Conservation (phyloP, 2,797 vertebrate species). For the Hemitrygon akajei region DNA sequence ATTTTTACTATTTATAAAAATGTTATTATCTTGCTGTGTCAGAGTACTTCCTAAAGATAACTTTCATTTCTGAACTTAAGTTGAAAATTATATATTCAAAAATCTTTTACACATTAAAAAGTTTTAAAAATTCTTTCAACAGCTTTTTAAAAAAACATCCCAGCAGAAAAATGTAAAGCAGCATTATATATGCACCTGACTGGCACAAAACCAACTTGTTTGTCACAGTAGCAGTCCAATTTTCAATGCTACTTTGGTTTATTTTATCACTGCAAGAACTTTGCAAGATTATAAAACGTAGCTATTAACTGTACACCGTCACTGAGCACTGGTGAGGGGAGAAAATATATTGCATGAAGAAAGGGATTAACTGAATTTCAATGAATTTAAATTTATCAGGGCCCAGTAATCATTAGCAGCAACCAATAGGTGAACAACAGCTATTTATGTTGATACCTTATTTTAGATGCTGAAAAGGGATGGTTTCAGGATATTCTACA, state of each 20-base stretch:
- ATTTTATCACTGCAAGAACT: background rate
- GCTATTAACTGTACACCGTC: background rate
- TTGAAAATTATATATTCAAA: background rate
- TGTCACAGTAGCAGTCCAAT: background rate
- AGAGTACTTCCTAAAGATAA: background rate
- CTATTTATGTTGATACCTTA: background rate
- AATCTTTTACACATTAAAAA: background rate
- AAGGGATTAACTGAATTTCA: background rate
- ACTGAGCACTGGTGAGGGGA: background rate
- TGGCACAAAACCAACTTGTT: background rate
- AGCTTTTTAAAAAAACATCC: background rate
- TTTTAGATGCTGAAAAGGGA: background rate
- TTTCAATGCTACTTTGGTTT: background rate
- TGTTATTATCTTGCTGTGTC: background rate
- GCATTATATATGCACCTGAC: background rate
- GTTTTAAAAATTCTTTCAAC: constrained; percentile 11
- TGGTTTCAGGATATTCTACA: background rate
- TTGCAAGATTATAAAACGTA: background rate
- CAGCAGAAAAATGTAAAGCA: constrained; percentile 18
- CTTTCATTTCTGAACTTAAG: constrained; percentile 1
- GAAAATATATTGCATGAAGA: background rate
- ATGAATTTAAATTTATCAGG: background rate
- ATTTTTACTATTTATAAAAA: background rate
- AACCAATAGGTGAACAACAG: background rate
- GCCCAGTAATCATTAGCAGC: background rate